Base-by-base conservation (phyloP, 2,888 invertebrate genomes). In the Eilema caniola region DNA sequence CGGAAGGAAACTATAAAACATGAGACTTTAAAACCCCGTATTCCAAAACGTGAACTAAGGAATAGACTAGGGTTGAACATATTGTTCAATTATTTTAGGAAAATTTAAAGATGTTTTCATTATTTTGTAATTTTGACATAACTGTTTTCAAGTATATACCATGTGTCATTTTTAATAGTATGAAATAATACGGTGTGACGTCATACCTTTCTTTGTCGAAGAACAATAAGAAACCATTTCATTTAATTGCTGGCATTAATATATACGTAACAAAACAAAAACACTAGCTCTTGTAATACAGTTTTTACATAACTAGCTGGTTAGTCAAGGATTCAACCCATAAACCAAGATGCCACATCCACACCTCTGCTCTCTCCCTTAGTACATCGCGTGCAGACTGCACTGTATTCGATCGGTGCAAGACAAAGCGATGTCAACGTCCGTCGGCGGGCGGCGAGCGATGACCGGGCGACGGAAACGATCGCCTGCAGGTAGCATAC, bases 391-490 rank as follows among this genome's bases (percentile, higher is more conserved):
- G 60, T 74, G 66, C 78, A 78, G 78, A 76, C 76, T 79, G 80
- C 75, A 74, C 72, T 67, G 80, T 78, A 80, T 83, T 84, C 86
- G 82, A 85, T 86, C 84, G 83, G 81, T 79, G 82, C 82, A 84
- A 87, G 86, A 91, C 92, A 92, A 91, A 89, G 90, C 88, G 85
- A 86, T 89, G 92, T 92, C 92, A 92, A 90, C 88, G 92, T 80
- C 86, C 84, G 85, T 57, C 78, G 73, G 8, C 76, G 65, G 37
- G 66, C 71, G 53, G 63, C 81, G 83, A 77, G 70, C 85, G 82
- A 83, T 83, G 86, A 84, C 85, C 82, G 82, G 74, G 63, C 75
- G 66, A 33, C 79, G 80, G 81, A 82, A 81, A 78, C 66, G 70
- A 66, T 60, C 74, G 64, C 76, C 70, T 67, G 71, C 74, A 74